phyloP scores from a whole-genome alignment of 2,888 invertebrate species.

The Eudemis profundana region DNA sequence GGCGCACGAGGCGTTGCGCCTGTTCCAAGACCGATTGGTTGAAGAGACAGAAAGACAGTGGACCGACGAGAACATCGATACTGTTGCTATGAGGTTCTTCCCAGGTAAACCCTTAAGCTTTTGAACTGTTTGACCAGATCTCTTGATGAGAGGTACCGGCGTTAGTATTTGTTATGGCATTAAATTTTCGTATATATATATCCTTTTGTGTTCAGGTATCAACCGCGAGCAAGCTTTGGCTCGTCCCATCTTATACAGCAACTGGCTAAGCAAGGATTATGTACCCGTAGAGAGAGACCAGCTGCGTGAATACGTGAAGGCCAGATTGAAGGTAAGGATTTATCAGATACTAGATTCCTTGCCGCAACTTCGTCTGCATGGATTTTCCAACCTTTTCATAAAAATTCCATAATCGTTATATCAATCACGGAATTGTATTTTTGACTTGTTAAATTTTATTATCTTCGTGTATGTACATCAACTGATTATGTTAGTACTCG shows the following conservation, averaged over 20 bases:
- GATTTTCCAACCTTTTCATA: no score
- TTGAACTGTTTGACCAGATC: no score
- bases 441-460: neutral
- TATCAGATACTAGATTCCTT: no score
- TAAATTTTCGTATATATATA: neutral
- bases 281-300: conserved; percentile 98
- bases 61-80: conserved; percentile 99
- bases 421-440: neutral
- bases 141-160: no score
- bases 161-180: no score
- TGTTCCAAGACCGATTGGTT: conserved; percentile 98
- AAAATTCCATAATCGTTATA: no score
- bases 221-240: conserved; percentile 93
- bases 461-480: neutral
- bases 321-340: conserved; percentile 93
- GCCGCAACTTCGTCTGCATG: no score
- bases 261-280: conserved; percentile 99
- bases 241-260: conserved; percentile 98
- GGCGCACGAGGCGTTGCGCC: conserved; percentile 99
- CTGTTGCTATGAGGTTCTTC: conserved; percentile 97
- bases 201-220: conserved; percentile 84
- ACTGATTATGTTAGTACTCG: no score
- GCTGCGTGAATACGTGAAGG: conserved; percentile 97
- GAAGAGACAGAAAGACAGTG: conserved; percentile 97
- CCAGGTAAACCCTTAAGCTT: conserved; percentile 84